Conservation (phyloP, 2,888 invertebrate genomes). For the Cephus pulcher region DNA sequence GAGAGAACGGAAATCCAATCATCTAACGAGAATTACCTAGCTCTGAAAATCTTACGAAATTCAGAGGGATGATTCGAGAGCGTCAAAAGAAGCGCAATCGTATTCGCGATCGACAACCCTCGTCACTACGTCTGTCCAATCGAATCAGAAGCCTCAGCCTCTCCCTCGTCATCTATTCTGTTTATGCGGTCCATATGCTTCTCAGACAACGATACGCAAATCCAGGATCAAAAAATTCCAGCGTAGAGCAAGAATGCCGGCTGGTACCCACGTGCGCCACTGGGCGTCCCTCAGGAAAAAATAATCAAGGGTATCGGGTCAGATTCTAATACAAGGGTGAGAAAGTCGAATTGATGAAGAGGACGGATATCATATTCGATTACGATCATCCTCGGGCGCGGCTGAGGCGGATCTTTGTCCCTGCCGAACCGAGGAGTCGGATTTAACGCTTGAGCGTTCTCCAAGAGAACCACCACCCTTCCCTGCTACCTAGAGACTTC, state of each 20-base stretch:
- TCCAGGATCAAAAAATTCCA: background rate
- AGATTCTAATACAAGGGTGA: slow-evolving; percentile 15
- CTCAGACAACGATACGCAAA: background rate
- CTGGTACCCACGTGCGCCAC: background rate
- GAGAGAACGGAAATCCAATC: background rate
- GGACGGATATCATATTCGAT: slow-evolving; percentile 61
- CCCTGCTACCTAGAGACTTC: slow-evolving; percentile 15
- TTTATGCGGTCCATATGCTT: background rate
- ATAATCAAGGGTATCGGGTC: background rate
- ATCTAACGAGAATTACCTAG: background rate
- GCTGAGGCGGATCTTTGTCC: slow-evolving; percentile 51
- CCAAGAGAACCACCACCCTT: slow-evolving; percentile 39
- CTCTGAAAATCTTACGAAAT: background rate
- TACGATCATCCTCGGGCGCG: slow-evolving; percentile 51
- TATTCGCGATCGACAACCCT: background rate
- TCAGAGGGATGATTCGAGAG: background rate
- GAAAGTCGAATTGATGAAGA: slow-evolving; percentile 46
- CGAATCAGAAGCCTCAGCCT: background rate
- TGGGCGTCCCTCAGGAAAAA: background rate
- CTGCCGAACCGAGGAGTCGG: slow-evolving; percentile 29
- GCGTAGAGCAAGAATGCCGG: background rate
- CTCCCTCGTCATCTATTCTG: background rate
- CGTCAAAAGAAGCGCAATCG: background rate
- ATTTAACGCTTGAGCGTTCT: slow-evolving; percentile 42
- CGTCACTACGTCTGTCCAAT: background rate